Evolutionary conservation across 1,140 invertebrate genomes (phyloP).

Genomic region (Centruroides sculpturatus): DNA sequence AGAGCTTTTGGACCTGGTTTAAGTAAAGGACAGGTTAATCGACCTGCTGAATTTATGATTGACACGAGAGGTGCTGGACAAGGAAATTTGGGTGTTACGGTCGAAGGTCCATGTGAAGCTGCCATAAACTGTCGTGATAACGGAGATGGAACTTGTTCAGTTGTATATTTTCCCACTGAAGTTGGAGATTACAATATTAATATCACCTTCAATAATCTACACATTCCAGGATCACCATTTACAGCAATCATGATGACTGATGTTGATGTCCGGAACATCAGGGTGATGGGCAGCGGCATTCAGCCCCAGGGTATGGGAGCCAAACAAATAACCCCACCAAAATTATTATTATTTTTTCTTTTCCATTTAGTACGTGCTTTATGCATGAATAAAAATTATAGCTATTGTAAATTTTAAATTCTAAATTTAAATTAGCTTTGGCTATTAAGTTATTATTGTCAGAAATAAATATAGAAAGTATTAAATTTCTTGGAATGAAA

Average conservation of each 20-base stretch:
- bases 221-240: constrained; percentile 58
- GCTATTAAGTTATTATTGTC: no score
- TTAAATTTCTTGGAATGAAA: no score
- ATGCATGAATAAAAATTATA: no score
- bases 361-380: no score
- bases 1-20: constrained; percentile 56
- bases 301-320: constrained; percentile 49
- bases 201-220: constrained; percentile 60
- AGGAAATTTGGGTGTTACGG: constrained; percentile 54
- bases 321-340: no score
- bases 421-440: no score
- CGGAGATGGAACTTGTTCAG: constrained; percentile 64
- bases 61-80: constrained; percentile 60
- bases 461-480: no score
- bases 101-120: constrained; percentile 67
- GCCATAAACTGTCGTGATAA: constrained; percentile 68
- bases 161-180: constrained; percentile 62
- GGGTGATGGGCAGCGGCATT: constrained; percentile 53
- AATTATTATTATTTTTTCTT: no score
- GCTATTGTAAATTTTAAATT: no score
- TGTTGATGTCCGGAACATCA: constrained; percentile 43
- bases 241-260: constrained; percentile 43
- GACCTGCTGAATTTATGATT: constrained; percentile 61
- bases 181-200: constrained; percentile 67
- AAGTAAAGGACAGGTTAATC: constrained; percentile 43